Conservation (phyloP, 2,113 vertebrate species). For the Centropristis striata region DNA sequence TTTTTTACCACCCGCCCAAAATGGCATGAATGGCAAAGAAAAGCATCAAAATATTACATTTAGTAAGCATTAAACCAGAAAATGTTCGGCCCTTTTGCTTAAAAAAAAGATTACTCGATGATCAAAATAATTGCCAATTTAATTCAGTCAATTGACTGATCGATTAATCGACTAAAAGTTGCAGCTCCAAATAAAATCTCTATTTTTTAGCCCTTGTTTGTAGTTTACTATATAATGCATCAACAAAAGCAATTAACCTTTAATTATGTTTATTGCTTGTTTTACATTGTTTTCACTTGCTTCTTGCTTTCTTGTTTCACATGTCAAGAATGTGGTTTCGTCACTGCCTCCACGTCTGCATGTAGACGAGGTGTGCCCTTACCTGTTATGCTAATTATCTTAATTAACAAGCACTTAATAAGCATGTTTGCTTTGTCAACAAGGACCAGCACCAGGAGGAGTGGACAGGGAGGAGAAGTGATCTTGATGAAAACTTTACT, state of each 20-base stretch:
- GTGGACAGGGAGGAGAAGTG: constrained; percentile 21
- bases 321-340: constrained; percentile 11
- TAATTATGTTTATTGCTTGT: neutral
- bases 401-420: constrained; percentile 27
- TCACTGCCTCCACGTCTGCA: constrained; percentile 21
- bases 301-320: neutral
- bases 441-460: constrained; percentile 17
- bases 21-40: too few relatives aligned
- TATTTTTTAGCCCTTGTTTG: neutral
- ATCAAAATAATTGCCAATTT: too few relatives aligned
- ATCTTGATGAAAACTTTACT: constrained; percentile 6
- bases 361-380: constrained; percentile 34
- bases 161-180: too few relatives aligned
- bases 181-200: too few relatives aligned
- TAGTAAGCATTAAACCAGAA: too few relatives aligned
- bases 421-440: constrained; percentile 68
- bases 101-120: too few relatives aligned
- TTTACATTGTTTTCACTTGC: constrained; percentile 15
- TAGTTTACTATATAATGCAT: too few relatives aligned
- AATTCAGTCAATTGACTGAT: too few relatives aligned
- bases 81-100: too few relatives aligned
- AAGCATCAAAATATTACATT: too few relatives aligned
- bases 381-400: constrained; percentile 59
- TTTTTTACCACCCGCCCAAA: too few relatives aligned
- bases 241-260: neutral